Evolutionary conservation across 2,797 vertebrate species (phyloP), one percentile per base, ranked within the genome.

Genomic region (Dryobates pubescens): DNA sequence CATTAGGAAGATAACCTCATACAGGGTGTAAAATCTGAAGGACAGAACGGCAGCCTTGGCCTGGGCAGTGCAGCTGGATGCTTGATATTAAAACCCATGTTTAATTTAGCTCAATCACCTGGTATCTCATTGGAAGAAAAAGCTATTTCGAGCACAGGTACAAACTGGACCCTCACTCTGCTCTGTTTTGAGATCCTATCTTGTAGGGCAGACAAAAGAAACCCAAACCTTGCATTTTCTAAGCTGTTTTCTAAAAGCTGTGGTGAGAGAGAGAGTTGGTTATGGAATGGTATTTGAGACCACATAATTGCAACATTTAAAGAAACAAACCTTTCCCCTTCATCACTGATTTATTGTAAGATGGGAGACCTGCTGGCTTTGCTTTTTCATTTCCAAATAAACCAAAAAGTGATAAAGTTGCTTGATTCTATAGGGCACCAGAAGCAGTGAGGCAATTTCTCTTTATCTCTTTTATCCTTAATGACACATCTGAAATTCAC

Each of bases 301-400:
- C 38, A 81, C 72, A 61, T 59, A 65, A 82, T 89, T 92, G 63
- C 17, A 78, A 29, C 1, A 3, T 82, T 95, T 92, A 45, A 20
- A 73, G 82, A 93, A 93, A 24, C 63, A 86, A 89, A 65, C 24
- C 65, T 88, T 90, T 74, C 43, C 20, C 15, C 34, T 85, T 87
- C 73, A 85, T 85, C 59, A 56, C 49, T 82, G 51, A 38, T 79
- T 78, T 92, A 79, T 36, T 81, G 85, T 83, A 83, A 54, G 34
- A 32, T 47, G 24, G 51, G 43, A 71, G 62, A 65, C 38, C 34
- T 87, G 24, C 72, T 90, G 70, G 53, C 57, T 89, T 57, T 87
- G 84, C 86, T 93, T 89, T 93, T 92, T 77, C 19, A 17, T 75
- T 86, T 86, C 57, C 70, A 67, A 83, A 63, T 83, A 67, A 68